Evolutionary conservation across 2,113 vertebrate species (phyloP), one percentile per base, ranked within the genome.

Genomic region (Morone chrysops): DNA sequence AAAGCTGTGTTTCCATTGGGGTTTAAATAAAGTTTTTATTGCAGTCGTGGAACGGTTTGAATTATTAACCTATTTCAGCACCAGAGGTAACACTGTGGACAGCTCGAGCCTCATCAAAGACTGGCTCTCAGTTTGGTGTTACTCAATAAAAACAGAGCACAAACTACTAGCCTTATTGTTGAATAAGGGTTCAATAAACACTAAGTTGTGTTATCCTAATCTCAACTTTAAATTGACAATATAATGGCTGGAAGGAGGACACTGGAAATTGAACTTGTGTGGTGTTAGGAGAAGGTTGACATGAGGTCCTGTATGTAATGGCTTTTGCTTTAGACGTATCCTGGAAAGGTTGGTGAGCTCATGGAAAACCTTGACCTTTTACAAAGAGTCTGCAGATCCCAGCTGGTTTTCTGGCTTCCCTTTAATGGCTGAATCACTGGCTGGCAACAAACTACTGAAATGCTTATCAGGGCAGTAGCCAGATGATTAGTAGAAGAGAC

Each of bases 351-450:
- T 22, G 45, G 76, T 93, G 92, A 92, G 87, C 74, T 93, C 87
- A 93, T 91, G 91, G 89, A 93, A 94, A 92, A 89, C 83, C 61
- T 86, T 85, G 81, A 87, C 86, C 87, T 91, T 85, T 82, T 72
- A 83, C 78, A 75, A 78, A 90, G 84, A 75, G 59, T 81, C 82
- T 81, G 54, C 72, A 80, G 80, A 82, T 89, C 82, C 73, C 89
- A 88, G 85, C 90, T 86, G 84, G 20, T 83, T 69, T 70, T 72
- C 68, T 84, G 62, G 85, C 84, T 81, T 80, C 56, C 43, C 45
- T 86, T 89, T 75, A 87, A 89, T 48, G 82, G 56, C 62, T 88
- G 65, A 92, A 86, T 92, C 86, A 88, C 50, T 65, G 60, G 61
- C 88, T 85, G 86, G 81, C 80, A 90, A 76, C 68, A 57, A 67